phyloP scores from a whole-genome alignment of 2,113 vertebrate species.

The Malurus elegans region DNA sequence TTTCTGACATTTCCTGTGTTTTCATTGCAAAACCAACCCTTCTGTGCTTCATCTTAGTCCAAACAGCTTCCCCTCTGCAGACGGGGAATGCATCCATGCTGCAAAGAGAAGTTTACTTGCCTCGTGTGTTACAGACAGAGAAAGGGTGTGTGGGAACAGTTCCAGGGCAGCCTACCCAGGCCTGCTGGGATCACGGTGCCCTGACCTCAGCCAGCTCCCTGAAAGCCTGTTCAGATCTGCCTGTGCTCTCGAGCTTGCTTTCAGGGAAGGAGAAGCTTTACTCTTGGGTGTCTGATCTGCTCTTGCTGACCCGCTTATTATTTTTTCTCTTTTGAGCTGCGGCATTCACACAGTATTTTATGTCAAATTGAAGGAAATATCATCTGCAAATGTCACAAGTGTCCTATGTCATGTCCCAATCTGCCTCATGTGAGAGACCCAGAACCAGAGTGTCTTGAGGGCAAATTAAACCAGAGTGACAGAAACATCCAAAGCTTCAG shows the following conservation, averaged over 20 bases:
- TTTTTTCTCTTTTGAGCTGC: neutral
- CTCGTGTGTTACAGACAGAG: neutral
- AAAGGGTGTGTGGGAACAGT: fast-evolving
- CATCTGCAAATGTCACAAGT: neutral
- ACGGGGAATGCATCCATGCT: neutral
- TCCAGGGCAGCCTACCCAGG: neutral
- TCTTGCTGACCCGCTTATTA: neutral
- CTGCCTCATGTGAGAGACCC: neutral
- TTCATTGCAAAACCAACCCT: neutral
- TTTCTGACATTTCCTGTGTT: neutral
- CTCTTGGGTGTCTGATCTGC: neutral
- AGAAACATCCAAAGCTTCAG: neutral
- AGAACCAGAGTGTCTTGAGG: neutral
- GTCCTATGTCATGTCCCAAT: neutral
- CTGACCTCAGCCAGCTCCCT: neutral
- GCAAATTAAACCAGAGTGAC: neutral
- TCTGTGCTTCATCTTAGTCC: neutral
- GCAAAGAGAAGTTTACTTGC: neutral
- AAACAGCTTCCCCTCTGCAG: neutral
- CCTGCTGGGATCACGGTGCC: neutral
- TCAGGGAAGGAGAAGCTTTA: neutral
- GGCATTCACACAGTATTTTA: neutral
- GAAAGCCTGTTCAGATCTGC: neutral
- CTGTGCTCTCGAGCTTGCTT: neutral
- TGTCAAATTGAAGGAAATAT: neutral